Conservation (phyloP, 2,888 invertebrate species). For the Cheilosia grossa region DNA sequence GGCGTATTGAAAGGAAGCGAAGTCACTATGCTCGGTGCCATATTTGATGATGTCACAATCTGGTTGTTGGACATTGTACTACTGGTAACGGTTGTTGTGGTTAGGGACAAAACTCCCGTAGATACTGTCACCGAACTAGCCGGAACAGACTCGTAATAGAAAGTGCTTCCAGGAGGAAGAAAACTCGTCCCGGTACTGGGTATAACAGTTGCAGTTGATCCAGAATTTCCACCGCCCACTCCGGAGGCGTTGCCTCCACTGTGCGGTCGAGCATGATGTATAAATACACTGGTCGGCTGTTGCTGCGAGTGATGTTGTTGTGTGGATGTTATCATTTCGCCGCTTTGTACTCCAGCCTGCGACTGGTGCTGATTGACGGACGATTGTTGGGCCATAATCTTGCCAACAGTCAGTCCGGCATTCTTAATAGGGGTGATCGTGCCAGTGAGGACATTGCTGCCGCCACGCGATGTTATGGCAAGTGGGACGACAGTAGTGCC, state of each 20-base stretch:
- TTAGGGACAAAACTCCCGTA: constrained; percentile 82
- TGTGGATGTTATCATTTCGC: constrained; percentile 69
- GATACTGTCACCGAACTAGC: constrained; percentile 80
- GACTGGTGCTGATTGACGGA: constrained; percentile 48
- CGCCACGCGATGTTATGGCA: constrained; percentile 80
- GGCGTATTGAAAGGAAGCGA: constrained; percentile 80
- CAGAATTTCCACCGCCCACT: constrained; percentile 73
- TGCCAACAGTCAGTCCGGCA: constrained; percentile 81
- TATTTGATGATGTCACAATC: constrained; percentile 76
- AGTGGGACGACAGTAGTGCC: constrained; percentile 82
- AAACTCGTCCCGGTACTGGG: constrained; percentile 77
- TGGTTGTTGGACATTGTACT: constrained; percentile 79
- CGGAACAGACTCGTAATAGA: constrained; percentile 83
- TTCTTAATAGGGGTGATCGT: constrained; percentile 82
- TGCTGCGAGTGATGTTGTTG: constrained; percentile 67
- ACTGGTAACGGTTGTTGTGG: constrained; percentile 81
- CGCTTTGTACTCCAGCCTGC: constrained; percentile 58
- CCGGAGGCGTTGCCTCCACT: constrained; percentile 75
- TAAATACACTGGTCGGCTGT: constrained; percentile 79
- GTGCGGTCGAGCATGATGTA: constrained; percentile 78
- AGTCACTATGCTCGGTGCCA: constrained; percentile 77
- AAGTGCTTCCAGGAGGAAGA: constrained; percentile 80
- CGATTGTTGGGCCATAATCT: constrained; percentile 80
- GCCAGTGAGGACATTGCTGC: constrained; percentile 81
- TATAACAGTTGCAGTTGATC: constrained; percentile 76